These are phyloP conservation scores for Ferrisia virgata DNA, from an alignment of 2,888 invertebrate genomes.

Conservation along the genomic window DNA sequence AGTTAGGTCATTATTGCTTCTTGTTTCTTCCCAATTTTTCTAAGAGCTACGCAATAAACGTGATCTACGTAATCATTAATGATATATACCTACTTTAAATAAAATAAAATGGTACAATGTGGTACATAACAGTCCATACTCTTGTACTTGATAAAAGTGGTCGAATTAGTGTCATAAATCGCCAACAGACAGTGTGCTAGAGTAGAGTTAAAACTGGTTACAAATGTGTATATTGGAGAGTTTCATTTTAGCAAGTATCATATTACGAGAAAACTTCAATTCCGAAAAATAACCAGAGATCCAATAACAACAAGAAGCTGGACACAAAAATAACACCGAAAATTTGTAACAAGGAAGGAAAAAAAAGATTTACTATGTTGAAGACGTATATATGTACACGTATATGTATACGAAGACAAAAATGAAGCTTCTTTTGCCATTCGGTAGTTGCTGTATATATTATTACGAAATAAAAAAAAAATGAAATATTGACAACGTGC, in stretches of 20 bases:
- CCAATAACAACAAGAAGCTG: background rate
- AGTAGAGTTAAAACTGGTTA: background rate
- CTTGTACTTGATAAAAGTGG: no score
- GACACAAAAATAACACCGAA: background rate
- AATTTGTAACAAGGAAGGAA: background rate
- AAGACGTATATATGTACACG: background rate
- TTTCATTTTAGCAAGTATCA: background rate
- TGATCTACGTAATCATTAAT: no score
- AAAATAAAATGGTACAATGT: no score
- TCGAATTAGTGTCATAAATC: no score
- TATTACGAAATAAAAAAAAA: background rate
- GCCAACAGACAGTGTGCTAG: no score
- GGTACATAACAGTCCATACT: no score
- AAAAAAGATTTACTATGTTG: background rate
- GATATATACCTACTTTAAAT: no score
- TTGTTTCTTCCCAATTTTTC: no score
- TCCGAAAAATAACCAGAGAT: background rate
- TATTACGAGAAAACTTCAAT: background rate
- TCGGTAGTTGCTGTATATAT: background rate
- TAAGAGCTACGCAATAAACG: no score
- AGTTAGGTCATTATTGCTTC: no score
- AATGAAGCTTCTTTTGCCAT: background rate
- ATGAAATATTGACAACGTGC: constrained; percentile 29
- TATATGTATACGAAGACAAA: background rate
- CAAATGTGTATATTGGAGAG: background rate